Conservation (phyloP, 1,140 invertebrate species). For the Drosophila littoralis region DNA sequence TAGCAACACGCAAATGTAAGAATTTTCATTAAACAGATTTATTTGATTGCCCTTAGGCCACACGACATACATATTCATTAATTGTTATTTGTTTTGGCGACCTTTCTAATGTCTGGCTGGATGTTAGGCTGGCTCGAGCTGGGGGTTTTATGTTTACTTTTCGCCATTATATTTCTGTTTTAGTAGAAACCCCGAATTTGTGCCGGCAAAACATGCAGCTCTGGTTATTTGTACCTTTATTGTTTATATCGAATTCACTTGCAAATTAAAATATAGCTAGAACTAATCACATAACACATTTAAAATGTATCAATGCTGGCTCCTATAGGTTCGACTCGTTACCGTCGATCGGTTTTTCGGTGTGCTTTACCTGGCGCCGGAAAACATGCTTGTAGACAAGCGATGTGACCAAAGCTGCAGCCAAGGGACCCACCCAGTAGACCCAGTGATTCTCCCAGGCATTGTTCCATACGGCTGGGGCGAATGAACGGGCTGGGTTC, state of each 20-base stretch:
- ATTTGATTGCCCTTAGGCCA: conserved; percentile 4
- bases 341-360: not conserved
- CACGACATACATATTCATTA: not conserved
- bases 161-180: no score
- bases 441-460: conserved; percentile 91
- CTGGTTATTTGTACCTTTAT: conserved; percentile 5
- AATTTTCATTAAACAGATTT: not conserved
- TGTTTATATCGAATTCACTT: conserved; percentile 17
- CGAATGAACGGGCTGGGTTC: conserved; percentile 92
- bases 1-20: no score
- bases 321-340: conserved; percentile 24
- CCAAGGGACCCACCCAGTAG: conserved; percentile 90
- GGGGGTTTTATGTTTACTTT: no score
- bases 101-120: no score
- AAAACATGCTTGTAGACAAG: conserved; percentile 87
- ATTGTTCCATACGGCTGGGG: conserved; percentile 89
- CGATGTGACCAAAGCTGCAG: conserved; percentile 86
- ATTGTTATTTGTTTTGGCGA: conserved; percentile 7
- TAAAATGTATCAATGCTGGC: no score
- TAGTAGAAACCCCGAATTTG: no score
- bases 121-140: no score
- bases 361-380: conserved; percentile 31
- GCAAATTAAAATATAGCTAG: conserved; percentile 4
- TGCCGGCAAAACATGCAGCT: no score
- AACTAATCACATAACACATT: conserved; percentile 8